Base-by-base conservation (phyloP, 2,888 invertebrate genomes). In the Napeogenes inachia region DNA sequence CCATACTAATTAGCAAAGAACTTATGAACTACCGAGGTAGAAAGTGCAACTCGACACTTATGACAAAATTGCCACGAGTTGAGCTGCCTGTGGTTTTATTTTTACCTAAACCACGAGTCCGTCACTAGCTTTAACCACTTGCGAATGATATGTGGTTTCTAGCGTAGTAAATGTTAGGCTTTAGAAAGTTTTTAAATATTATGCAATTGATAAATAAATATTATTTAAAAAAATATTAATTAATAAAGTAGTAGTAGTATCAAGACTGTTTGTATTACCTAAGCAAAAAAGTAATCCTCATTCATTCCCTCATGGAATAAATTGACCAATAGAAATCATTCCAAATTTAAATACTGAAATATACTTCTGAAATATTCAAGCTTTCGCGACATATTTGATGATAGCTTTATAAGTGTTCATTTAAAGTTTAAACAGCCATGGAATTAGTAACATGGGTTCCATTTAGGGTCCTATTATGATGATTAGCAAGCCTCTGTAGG, bases 401-500 rank as follows among this genome's bases (percentile, higher is more conserved):
- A 76, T 77, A 68, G 67, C 60, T 64, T 21, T 57, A 21, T 83
- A 83, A 82, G 76, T 75, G 76, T 80, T 78, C 78, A 67, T 68
- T 60, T 75, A 80, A 80, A 84, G 67, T 68, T 60, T 75, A 80
- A 80, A 84, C 77, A 79, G 63, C 68, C 71, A 67, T 72, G 70
- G 75, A 84, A 84, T 87, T 82, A 84, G 82, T 75, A 74, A 73
- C 75, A 76, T 80, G 81, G 81, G 79, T 76, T 75, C 74, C 77
- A 78, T 77, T 86, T 85, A 85, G 83, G 79, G 79, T 63, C 65
- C 74, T 80, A 82, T 88, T 89, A 89, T 73, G 83, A 78, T 61
- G 62, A 57, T 87, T 87, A 86, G 82, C 77, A 68, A 66, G 68
- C 70, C 68, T 66, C 66, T 65, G 72, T 71, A 79, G 80, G 81